Evolutionary conservation across 2,888 invertebrate species (phyloP).

Genomic region (Aporophyla lueneburgensis): DNA sequence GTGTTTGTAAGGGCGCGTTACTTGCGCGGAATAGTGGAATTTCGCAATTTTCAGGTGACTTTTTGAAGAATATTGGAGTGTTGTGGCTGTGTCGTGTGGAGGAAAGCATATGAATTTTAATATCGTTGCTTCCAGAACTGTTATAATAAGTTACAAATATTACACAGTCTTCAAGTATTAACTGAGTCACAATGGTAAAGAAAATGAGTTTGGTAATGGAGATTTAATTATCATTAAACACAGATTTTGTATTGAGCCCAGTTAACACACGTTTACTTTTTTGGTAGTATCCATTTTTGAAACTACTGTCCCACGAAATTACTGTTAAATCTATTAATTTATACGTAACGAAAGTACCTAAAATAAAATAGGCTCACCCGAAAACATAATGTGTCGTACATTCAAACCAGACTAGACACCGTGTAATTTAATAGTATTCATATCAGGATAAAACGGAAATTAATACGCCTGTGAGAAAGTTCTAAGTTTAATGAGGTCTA

Average conservation of each 20-base stretch:
- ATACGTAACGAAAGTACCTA: neutral
- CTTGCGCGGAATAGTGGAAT: slow-evolving; percentile 45
- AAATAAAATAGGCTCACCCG: neutral
- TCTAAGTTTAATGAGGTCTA: slow-evolving; percentile 23
- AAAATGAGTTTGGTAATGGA: neutral
- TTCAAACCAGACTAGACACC: neutral
- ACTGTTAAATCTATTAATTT: too few relatives aligned
- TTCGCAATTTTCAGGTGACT: slow-evolving; percentile 51
- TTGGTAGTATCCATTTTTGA: too few relatives aligned
- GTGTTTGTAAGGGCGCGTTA: slow-evolving; percentile 61
- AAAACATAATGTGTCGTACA: neutral
- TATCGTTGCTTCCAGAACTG: neutral
- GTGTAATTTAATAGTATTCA: slow-evolving; percentile 1
- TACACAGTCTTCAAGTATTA: neutral
- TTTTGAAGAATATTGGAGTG: slow-evolving; percentile 29
- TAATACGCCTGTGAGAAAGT: slow-evolving; percentile 19
- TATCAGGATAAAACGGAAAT: slow-evolving; percentile 19
- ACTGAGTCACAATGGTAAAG: too few relatives aligned
- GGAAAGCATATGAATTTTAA: neutral
- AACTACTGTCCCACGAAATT: too few relatives aligned
- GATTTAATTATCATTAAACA: neutral
- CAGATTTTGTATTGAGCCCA: neutral
- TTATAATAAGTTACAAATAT: neutral
- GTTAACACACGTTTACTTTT: neutral
- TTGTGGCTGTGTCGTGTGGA: slow-evolving; percentile 16